These are phyloP conservation scores for Lepidonotus clava DNA, from an alignment of 2,888 invertebrate species.

Conservation along the genomic window DNA sequence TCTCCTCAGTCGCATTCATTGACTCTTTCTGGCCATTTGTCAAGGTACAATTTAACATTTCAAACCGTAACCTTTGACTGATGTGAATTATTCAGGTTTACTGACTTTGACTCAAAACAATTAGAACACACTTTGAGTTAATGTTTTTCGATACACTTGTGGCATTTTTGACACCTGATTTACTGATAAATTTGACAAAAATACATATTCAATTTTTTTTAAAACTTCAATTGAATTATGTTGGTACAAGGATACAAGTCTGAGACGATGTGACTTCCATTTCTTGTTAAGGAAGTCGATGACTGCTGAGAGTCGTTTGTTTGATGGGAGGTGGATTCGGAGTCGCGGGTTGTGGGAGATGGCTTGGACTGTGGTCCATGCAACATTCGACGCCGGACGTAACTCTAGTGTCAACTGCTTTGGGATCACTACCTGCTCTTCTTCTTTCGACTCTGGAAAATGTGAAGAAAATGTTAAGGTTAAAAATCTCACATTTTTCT, in stretches of 20 bases:
- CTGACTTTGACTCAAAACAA: neutral
- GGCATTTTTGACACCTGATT: too few species aligned
- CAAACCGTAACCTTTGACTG: too few species aligned
- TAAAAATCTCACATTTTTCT: too few species aligned
- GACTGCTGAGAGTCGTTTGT: constrained; percentile 56
- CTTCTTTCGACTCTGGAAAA: constrained; percentile 50
- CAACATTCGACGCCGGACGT: constrained; percentile 88
- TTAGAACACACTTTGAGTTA: too few species aligned
- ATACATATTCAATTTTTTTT: too few species aligned
- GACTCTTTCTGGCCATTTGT: constrained; percentile 70
- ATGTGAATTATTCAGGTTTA: too few species aligned
- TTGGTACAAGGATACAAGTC: constrained; percentile 59
- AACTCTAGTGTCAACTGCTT: constrained; percentile 88
- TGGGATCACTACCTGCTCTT: constrained; percentile 83
- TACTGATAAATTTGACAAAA: too few species aligned
- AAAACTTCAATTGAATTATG: neutral
- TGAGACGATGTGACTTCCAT: constrained; percentile 59
- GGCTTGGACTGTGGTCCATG: constrained; percentile 91
- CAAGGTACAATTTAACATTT: too few species aligned
- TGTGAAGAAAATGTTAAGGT: too few species aligned
- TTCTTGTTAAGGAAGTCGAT: constrained; percentile 62
- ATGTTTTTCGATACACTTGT: too few species aligned
- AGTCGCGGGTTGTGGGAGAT: constrained; percentile 95
- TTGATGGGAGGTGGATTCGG: constrained; percentile 86
- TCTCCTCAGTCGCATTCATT: constrained; percentile 63